Evolutionary conservation across 2,113 vertebrate species (phyloP).

Genomic region (Emberiza fucata): DNA sequence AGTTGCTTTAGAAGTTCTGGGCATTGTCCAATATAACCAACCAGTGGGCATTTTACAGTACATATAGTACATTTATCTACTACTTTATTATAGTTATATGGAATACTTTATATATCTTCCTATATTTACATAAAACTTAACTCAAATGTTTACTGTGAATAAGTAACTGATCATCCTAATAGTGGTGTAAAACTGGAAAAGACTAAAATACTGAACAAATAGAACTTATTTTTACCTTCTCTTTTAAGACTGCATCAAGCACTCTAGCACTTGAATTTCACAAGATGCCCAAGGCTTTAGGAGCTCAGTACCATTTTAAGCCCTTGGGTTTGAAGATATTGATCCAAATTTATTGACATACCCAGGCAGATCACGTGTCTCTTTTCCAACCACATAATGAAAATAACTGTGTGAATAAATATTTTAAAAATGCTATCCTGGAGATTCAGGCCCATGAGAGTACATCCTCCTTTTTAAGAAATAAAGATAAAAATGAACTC

Average conservation of each 20-base stretch:
- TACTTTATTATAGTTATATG: neutral
- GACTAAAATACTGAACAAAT: neutral
- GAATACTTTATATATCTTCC: neutral
- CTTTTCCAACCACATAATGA: neutral
- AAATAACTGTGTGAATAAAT: neutral
- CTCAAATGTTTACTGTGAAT: neutral
- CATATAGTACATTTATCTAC: neutral
- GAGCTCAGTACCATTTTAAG: neutral
- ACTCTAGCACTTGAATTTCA: neutral
- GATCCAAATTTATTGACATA: neutral
- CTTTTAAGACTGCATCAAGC: neutral
- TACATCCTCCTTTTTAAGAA: slow-evolving; percentile 27
- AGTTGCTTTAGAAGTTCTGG: neutral
- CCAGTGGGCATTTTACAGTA: neutral
- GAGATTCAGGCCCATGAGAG: neutral
- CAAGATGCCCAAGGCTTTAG: neutral
- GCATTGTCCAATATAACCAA: neutral
- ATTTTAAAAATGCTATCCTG: neutral
- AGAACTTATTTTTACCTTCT: neutral
- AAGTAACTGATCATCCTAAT: neutral
- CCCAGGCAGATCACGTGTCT: neutral
- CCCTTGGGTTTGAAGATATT: neutral
- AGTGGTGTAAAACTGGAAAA: neutral
- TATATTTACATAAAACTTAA: neutral
- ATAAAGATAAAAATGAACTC: slow-evolving; percentile 22